Evolutionary conservation across 1,140 invertebrate species (phyloP), one percentile per base, ranked within the genome.

Genomic region (Drosophila willistoni): DNA sequence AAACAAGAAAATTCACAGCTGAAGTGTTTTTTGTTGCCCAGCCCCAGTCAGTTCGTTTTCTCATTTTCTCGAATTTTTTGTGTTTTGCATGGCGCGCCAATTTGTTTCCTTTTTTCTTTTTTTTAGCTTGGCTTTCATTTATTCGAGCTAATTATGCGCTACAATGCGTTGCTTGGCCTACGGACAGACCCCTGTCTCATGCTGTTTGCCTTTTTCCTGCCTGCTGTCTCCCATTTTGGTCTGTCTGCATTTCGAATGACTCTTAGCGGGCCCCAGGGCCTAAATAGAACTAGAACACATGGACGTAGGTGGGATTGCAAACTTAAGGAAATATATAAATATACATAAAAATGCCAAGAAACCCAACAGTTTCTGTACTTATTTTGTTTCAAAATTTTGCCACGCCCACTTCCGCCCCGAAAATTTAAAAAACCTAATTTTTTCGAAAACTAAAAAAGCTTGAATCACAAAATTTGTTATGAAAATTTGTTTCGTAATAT

Each of bases 81-180:
- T 22, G 19, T 34, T 25, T 25, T 5, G 25, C 29, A 5, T 29
- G 29, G 5, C 6, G 29, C 44, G 19, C 42, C 39, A 41, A 1
- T 54, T 61, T 14, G 25, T 56, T 33, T 61, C 36, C 47, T 59
- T 63, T 34, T 54, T 39, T 17, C 36, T 63, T 29, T 17, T 19
- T 19, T 12, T 22, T 14, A 36, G 60, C 47, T 54, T 62, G 66
- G 71, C 66, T 63, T 63, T 34, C 42, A 47, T 41, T 54, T 65
- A 25, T 61, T 14, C 68, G 60, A 71, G 73, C 76, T 79, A 76
- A 79, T 79, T 79, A 79, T 79, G 76, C 76, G 73, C 76, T 76
- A 76, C 68, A 76, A 72, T 79, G 76, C 72, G 68, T 78, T 64
- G 73, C 67, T 44, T 34, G 66, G 68, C 68, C 76, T 72, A 9